Conservation (phyloP, 2,797 vertebrate genomes). For the Heteromormyrus szaboi region DNA sequence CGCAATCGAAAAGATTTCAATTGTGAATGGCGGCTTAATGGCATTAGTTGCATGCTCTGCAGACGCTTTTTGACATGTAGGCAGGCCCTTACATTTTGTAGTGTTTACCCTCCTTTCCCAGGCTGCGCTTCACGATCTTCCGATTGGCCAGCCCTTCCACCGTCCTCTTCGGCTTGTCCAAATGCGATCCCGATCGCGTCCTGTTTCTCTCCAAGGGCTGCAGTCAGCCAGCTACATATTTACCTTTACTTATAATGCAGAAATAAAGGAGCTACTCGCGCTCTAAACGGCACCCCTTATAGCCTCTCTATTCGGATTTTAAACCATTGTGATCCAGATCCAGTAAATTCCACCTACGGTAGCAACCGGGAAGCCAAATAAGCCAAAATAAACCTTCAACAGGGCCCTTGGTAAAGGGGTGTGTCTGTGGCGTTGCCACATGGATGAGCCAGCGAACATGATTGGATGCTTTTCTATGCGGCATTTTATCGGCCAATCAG, state of each 20-base stretch:
- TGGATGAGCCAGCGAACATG: conserved; percentile 44
- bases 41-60: neutral
- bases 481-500: conserved; percentile 47
- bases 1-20: neutral
- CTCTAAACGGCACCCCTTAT: conserved; percentile 33
- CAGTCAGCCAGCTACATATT: conserved; percentile 45
- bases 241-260: conserved; percentile 44
- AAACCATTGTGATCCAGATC: conserved; percentile 47
- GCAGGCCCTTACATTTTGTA: conserved; percentile 48
- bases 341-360: conserved; percentile 51
- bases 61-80: neutral
- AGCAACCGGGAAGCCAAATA: conserved; percentile 45
- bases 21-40: neutral
- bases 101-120: conserved; percentile 53
- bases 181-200: neutral
- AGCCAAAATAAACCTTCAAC: conserved; percentile 47
- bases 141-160: neutral
- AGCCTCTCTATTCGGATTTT: conserved; percentile 34
- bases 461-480: conserved; percentile 48
- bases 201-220: neutral
- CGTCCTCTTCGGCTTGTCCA: neutral
- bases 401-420: conserved; percentile 46
- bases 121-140: conserved; percentile 19
- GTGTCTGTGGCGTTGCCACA: conserved; percentile 49
- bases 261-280: conserved; percentile 41